These are phyloP conservation scores for Corvus moneduloides DNA, from an alignment of 2,113 vertebrate species.

Conservation along the genomic window DNA sequence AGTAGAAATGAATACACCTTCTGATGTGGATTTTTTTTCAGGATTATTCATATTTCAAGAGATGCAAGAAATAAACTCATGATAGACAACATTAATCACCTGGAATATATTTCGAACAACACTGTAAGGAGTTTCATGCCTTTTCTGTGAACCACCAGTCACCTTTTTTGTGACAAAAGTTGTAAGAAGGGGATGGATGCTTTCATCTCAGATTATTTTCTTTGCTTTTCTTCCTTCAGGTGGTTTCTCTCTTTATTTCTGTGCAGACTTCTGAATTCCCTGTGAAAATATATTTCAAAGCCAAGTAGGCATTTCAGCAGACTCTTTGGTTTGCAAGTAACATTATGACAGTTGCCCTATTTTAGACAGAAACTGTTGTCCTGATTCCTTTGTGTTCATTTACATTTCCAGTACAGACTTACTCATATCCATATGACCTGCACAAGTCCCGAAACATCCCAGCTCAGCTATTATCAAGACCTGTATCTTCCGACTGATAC, in stretches of 20 bases:
- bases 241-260: background rate
- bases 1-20: background rate
- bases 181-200: background rate
- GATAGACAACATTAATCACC: background rate
- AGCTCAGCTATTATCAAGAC: background rate
- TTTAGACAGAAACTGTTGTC: background rate
- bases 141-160: background rate
- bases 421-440: background rate
- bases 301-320: background rate
- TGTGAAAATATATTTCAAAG: conserved; percentile 26
- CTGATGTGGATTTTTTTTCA: background rate
- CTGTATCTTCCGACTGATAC: background rate
- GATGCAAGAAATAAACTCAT: background rate
- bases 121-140: background rate
- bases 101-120: background rate
- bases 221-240: background rate
- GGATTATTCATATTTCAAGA: background rate
- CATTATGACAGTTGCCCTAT: background rate
- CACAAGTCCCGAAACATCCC: background rate
- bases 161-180: background rate
- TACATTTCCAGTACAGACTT: background rate
- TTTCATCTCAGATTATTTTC: conserved; percentile 10
- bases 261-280: background rate
- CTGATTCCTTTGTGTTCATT: background rate
- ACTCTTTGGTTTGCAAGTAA: background rate